Conservation (phyloP, 2,113 vertebrate genomes). For the Mionectes macconnelli region DNA sequence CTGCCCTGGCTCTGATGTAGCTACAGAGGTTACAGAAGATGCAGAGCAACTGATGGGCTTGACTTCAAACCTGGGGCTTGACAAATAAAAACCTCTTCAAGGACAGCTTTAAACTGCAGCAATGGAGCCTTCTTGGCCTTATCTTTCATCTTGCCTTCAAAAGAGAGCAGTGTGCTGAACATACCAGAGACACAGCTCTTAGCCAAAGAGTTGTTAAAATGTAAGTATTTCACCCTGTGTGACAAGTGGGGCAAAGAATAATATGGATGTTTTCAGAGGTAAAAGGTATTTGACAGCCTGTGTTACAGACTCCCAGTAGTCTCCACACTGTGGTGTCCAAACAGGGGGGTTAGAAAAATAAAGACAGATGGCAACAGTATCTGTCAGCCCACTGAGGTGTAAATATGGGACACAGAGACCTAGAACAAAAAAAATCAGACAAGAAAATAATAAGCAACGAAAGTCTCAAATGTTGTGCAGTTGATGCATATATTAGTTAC, state of each 20-base stretch:
- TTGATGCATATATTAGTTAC: not conserved
- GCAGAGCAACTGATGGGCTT: not conserved
- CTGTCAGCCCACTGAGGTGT: constrained; percentile 46
- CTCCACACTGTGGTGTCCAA: constrained; percentile 22
- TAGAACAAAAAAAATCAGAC: not conserved
- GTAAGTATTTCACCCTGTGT: not conserved
- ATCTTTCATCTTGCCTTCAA: not conserved
- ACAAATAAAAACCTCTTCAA: not conserved
- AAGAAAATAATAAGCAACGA: not conserved
- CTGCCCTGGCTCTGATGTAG: not conserved
- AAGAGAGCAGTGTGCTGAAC: not conserved
- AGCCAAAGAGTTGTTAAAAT: not conserved
- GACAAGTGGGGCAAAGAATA: not conserved
- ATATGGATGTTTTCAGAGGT: constrained; percentile 7
- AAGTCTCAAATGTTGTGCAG: not conserved
- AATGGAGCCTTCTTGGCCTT: not conserved
- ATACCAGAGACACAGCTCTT: not conserved
- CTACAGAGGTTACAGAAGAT: not conserved
- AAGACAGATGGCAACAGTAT: constrained; percentile 65
- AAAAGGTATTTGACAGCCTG: constrained; percentile 54
- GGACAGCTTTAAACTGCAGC: not conserved
- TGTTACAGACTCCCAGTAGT: not conserved
- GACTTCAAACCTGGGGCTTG: not conserved
- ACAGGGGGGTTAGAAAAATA: constrained; percentile 69
- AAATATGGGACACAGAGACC: constrained; percentile 39